Evolutionary conservation across 2,888 invertebrate genomes (phyloP).

Genomic region (Empis livida): DNA sequence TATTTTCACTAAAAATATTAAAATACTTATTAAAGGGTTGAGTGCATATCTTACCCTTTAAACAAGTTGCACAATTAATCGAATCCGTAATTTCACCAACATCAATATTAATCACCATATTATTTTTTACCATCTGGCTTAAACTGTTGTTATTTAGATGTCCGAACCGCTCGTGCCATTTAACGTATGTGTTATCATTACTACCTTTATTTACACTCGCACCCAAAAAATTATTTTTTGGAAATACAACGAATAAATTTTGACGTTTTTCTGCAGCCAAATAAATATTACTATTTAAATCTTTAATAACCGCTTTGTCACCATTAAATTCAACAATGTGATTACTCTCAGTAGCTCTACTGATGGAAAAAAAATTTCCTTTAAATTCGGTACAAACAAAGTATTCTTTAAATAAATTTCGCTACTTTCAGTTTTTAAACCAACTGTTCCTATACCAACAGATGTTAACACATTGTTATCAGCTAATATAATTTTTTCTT

Average conservation of each 20-base stretch:
- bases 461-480: neutral
- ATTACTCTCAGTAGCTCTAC: neutral
- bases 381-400: neutral
- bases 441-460: neutral
- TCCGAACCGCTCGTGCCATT: neutral
- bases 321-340: neutral
- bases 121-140: neutral
- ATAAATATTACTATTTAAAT: neutral
- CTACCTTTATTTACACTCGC: neutral
- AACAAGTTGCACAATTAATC: neutral
- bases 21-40: neutral
- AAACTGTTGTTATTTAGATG: neutral
- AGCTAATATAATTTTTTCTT: neutral
- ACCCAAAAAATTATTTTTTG: neutral
- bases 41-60: neutral
- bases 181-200: neutral
- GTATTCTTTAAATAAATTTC: neutral
- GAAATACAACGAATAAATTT: neutral
- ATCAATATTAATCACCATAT: neutral
- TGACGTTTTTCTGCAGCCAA: neutral
- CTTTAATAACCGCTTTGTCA: neutral
- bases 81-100: too few relatives aligned
- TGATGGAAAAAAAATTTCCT: neutral
- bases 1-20: neutral
- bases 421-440: neutral